Percentiles rank a stretch among this genome's conserved stretches.
These are phyloP conservation scores for Prenolepis imparis DNA, from an alignment of 2,888 invertebrate genomes.

Conservation along the genomic window DNA sequence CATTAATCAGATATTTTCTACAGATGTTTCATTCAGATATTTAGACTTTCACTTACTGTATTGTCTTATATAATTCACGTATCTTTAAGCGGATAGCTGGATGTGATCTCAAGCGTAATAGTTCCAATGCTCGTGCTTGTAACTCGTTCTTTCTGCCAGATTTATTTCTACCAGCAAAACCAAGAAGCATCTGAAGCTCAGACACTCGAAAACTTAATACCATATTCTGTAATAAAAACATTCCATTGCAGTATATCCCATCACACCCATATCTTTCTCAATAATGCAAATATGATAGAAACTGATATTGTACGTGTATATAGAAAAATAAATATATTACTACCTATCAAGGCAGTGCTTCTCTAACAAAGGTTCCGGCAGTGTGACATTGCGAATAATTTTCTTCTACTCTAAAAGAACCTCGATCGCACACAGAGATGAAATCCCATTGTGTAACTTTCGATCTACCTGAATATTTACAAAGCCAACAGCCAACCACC, in stretches of 20 bases:
- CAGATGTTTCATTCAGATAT: not conserved
- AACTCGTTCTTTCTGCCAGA: slow-evolving; percentile 93
- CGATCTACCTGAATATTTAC: not conserved
- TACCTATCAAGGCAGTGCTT: not conserved
- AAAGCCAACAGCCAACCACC: not conserved
- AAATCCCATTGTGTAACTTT: not conserved
- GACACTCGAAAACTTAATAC: slow-evolving; percentile 92
- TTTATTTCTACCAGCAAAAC: slow-evolving; percentile 93
- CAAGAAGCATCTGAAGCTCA: slow-evolving; percentile 94
- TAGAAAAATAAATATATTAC: not conserved
- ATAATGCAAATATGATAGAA: not conserved
- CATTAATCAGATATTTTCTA: not conserved
- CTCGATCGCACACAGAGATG: not conserved
- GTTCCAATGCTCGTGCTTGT: slow-evolving; percentile 91
- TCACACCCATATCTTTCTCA: not conserved
- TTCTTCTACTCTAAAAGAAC: not conserved
- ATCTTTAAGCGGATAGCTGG: slow-evolving; percentile 88
- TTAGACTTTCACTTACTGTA: slow-evolving; percentile 87
- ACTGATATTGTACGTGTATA: not conserved
- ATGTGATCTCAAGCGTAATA: slow-evolving; percentile 90
- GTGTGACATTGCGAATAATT: not conserved
- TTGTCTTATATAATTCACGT: slow-evolving; percentile 90
- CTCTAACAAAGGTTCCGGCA: not conserved
- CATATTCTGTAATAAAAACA: slow-evolving; percentile 84
- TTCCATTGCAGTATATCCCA: slow-evolving; percentile 31